Conservation (phyloP, 2,797 vertebrate species). For the Pseudochaenichthys georgianus region DNA sequence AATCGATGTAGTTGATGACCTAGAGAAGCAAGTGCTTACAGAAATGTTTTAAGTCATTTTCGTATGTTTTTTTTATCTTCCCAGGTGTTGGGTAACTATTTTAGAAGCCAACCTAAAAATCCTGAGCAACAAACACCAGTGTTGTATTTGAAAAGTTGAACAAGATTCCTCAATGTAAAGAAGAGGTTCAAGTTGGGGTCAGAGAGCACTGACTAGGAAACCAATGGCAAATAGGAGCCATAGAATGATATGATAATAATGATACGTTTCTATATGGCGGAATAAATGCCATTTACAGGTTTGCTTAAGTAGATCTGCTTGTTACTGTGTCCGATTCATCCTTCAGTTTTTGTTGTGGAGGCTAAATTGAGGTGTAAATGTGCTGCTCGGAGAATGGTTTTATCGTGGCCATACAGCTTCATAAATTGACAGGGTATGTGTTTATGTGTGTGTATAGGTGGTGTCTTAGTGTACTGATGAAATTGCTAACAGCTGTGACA, state of each 20-base stretch:
- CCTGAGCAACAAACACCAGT: not conserved
- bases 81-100: constrained; percentile 4
- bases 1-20: not conserved
- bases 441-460: constrained; percentile 22
- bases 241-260: not conserved
- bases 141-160: constrained; percentile 13
- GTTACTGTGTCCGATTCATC: not conserved
- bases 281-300: constrained; percentile 7
- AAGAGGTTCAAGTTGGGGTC: constrained; percentile 41
- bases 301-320: constrained; percentile 21
- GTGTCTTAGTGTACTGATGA: constrained; percentile 68
- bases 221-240: not conserved
- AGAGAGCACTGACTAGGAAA: constrained; percentile 11
- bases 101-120: not conserved
- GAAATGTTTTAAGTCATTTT: constrained; percentile 3
- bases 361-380: constrained; percentile 41
- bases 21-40: not conserved
- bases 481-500: constrained; percentile 85
- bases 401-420: constrained; percentile 35
- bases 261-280: not conserved
- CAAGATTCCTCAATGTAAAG: constrained; percentile 11
- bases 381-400: constrained; percentile 34
- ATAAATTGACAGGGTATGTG: constrained; percentile 45
- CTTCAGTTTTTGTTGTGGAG: constrained; percentile 15
- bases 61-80: not conserved